phyloP scores from a whole-genome alignment of 2,113 vertebrate genomes.

The Myiopsitta monachus region DNA sequence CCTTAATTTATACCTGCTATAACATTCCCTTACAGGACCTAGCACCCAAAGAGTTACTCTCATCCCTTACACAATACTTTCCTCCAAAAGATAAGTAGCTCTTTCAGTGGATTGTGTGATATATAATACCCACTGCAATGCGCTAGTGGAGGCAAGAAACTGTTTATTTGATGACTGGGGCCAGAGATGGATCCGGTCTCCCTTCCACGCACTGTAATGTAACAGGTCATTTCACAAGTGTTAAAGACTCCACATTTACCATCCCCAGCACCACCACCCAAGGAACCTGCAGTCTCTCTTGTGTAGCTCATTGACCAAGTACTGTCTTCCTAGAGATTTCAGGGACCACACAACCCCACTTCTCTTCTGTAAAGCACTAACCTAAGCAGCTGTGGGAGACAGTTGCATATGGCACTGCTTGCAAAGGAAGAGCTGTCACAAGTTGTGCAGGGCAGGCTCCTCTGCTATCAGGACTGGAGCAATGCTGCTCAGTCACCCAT shows the following conservation, averaged over 20 bases:
- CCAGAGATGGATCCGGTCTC: not conserved
- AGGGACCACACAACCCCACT: not conserved
- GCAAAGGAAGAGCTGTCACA: not conserved
- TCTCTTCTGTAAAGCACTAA: not conserved
- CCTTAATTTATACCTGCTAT: not conserved
- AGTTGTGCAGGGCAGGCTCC: rapidly evolving
- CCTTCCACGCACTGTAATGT: not conserved
- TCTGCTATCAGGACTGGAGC: not conserved
- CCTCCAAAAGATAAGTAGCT: not conserved
- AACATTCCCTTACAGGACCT: not conserved
- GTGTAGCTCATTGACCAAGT: not conserved
- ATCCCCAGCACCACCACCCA: not conserved
- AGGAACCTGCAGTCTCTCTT: not conserved
- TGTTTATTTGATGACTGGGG: not conserved
- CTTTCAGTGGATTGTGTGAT: not conserved
- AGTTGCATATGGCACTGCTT: rapidly evolving
- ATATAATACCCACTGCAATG: not conserved
- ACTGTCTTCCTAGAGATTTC: not conserved
- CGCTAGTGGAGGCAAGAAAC: not conserved
- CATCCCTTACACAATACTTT: not conserved
- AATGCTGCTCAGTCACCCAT: not conserved
- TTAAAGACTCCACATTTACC: not conserved
- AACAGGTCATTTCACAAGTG: not conserved
- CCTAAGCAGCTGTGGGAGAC: no score
- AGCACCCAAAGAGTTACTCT: not conserved